Percentiles rank a stretch among this genome's conserved stretches.
Conservation (phyloP, 1,140 invertebrate genomes). For the Panagrolaimus sp. region DNA sequence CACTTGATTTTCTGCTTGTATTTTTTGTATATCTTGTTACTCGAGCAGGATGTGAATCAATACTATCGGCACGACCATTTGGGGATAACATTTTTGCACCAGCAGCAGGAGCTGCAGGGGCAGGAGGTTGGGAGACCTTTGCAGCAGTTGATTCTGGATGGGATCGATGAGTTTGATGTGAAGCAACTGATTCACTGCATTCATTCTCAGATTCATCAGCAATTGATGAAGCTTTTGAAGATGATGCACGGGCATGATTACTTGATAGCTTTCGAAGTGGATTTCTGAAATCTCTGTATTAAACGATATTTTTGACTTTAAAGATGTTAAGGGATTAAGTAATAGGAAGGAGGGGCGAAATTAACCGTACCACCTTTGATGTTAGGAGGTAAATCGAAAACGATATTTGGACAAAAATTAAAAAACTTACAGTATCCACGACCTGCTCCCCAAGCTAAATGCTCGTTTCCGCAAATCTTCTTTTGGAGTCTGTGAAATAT, state of each 20-base stretch:
- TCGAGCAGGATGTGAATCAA: conserved; percentile 4
- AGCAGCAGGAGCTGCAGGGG: too few species aligned
- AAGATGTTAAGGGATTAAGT: too few species aligned
- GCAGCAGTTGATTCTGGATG: neutral
- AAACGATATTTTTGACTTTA: too few species aligned
- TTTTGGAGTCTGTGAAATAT: neutral
- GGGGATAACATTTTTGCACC: conserved; percentile 2
- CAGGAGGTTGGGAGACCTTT: conserved; percentile 4
- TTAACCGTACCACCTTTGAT: too few species aligned
- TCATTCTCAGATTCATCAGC: conserved; percentile 10
- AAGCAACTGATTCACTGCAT: neutral
- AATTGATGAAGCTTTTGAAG: neutral
- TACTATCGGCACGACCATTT: neutral
- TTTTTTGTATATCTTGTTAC: neutral
- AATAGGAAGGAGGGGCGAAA: too few species aligned
- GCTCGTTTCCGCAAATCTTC: conserved; percentile 27
- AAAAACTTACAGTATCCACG: conserved; percentile 23
- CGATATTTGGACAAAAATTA: too few species aligned
- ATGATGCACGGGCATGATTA: neutral
- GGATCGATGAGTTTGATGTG: conserved; percentile 6
- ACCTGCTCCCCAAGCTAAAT: conserved; percentile 24
- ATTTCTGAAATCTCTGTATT: conserved; percentile 20
- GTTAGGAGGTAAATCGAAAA: too few species aligned
- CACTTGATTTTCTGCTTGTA: conserved; percentile 15
- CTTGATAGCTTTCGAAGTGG: conserved; percentile 24